Percentiles rank a stretch among this genome's conserved stretches.
Evolutionary conservation across 2,797 vertebrate species (phyloP).

Genomic region (Eptatretus atami): DNA sequence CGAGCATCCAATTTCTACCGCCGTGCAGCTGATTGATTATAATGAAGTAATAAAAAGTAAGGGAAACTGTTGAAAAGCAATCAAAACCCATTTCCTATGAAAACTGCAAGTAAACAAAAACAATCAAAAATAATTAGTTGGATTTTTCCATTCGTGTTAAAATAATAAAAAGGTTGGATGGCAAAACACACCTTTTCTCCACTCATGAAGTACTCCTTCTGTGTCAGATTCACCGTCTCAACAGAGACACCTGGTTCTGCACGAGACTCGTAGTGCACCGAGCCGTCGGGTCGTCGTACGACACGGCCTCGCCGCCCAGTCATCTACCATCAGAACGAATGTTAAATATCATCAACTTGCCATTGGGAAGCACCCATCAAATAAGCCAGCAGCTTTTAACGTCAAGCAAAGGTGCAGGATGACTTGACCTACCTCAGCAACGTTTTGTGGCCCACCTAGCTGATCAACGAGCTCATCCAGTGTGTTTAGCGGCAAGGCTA

Average conservation of each 20-base stretch:
- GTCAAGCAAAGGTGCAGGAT: too few species aligned
- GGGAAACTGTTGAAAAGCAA: neutral
- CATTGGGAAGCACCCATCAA: neutral
- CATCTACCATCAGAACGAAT: slow-evolving; percentile 27
- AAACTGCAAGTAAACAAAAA: neutral
- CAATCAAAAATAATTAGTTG: too few species aligned
- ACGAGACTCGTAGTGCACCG: slow-evolving; percentile 70
- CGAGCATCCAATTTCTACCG: too few species aligned
- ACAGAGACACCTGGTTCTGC: slow-evolving; percentile 85
- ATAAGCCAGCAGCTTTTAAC: neutral
- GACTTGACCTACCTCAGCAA: slow-evolving; percentile 40
- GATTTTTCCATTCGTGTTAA: too few species aligned
- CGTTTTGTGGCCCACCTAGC: slow-evolving; percentile 74
- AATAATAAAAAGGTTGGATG: too few species aligned
- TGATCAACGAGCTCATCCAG: slow-evolving; percentile 88
- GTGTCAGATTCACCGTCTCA: slow-evolving; percentile 84
- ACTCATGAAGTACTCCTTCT: slow-evolving; percentile 94
- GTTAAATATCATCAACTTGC: neutral
- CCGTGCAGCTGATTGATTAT: too few species aligned
- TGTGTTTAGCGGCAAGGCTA: slow-evolving; percentile 75
- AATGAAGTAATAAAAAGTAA: neutral
- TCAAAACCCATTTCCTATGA: neutral
- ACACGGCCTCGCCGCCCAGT: slow-evolving; percentile 81
- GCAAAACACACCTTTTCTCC: slow-evolving; percentile 47
- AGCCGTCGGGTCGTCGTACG: slow-evolving; percentile 82